Conservation (phyloP, 2,888 invertebrate genomes). For the Caenorhabditis panamensis region DNA sequence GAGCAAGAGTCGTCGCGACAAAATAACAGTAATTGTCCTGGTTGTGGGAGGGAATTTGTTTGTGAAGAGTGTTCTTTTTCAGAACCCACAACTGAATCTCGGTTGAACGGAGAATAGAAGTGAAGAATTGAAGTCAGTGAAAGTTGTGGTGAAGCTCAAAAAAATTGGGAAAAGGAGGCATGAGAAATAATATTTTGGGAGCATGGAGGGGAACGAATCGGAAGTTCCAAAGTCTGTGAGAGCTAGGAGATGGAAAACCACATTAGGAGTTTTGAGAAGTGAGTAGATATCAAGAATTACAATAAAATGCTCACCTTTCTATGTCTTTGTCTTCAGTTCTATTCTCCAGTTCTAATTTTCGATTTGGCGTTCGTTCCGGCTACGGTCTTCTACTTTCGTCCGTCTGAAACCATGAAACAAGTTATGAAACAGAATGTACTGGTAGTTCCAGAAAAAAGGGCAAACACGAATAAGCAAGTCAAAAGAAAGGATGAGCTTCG, state of each 20-base stretch:
- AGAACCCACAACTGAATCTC: background rate
- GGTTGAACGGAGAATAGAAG: background rate
- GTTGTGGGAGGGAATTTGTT: background rate
- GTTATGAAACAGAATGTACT: no score
- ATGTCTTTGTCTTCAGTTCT: background rate
- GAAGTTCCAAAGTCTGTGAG: background rate
- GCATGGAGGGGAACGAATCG: background rate
- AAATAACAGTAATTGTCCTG: conserved; percentile 27
- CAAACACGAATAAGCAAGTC: background rate
- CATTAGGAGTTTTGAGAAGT: background rate
- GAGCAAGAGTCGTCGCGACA: conserved; percentile 10
- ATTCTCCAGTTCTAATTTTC: background rate
- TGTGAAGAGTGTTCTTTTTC: background rate
- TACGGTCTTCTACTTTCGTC: background rate
- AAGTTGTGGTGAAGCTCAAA: background rate
- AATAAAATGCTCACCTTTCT: background rate
- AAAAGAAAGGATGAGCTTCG: conserved; percentile 1
- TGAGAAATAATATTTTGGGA: background rate
- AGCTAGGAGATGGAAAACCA: conserved; percentile 1
- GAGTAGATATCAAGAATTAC: background rate
- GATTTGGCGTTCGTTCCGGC: background rate
- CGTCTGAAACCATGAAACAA: no score
- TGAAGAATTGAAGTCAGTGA: background rate
- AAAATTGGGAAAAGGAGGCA: background rate
- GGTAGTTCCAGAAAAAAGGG: conserved; percentile 1